Conservation (phyloP, 2,888 invertebrate genomes). For the Prionchulus punctatus region DNA sequence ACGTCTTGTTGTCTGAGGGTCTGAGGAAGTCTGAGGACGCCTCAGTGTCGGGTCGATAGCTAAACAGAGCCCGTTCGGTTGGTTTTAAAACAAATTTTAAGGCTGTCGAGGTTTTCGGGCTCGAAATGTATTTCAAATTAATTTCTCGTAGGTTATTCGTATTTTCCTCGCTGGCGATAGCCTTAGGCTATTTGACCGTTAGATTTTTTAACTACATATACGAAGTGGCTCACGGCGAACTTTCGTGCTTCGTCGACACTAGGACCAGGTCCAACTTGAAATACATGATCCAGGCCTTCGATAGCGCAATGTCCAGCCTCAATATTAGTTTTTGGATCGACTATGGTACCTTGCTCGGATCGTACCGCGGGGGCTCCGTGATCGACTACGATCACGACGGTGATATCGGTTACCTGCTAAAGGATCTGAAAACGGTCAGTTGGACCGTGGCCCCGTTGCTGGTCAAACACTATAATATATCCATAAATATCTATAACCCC, state of each 20-base stretch:
- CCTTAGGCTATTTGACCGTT: no score
- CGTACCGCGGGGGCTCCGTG: background rate
- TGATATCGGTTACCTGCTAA: constrained; percentile 1
- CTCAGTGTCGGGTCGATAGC: no score
- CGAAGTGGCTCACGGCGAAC: constrained; percentile 2
- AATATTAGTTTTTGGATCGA: constrained; percentile 7
- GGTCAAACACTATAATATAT: no score
- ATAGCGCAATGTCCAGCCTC: background rate
- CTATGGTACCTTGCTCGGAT: constrained; percentile 6
- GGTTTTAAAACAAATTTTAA: no score
- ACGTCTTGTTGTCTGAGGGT: no score
- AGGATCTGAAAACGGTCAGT: background rate
- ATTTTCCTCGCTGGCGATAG: no score
- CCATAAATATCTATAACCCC: background rate
- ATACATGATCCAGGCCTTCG: background rate
- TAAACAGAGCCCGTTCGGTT: no score
- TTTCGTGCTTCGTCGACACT: background rate
- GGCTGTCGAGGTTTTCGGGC: no score
- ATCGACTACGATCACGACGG: constrained; percentile 3
- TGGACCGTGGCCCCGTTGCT: background rate
- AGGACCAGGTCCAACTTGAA: background rate
- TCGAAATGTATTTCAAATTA: no score
- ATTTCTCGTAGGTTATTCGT: no score
- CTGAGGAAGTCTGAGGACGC: no score
- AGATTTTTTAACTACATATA: background rate